Evolutionary conservation across 2,888 invertebrate genomes (phyloP), one percentile per base, ranked within the genome.

Genomic region (Noctua janthina): DNA sequence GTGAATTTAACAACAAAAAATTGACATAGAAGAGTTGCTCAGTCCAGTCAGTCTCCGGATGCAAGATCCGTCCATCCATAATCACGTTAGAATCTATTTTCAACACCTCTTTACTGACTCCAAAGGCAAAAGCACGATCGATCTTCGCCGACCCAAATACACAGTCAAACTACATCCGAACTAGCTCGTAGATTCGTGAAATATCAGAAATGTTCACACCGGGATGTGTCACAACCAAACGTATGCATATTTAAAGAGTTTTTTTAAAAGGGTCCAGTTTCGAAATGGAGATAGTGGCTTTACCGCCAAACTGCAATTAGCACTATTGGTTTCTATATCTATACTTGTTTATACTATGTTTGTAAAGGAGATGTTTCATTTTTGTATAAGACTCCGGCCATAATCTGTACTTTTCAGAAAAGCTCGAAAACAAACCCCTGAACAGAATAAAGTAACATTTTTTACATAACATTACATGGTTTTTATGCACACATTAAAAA

Each of bases 231-330:
- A 84, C 82, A 84, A 79, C 43, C n/a, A 76, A 72, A 62, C 35
- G 43, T 68, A 76, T 77, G 74, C 59, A 82, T 80, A 87, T 83
- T 87, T 83, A 70, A 83, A 71, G 71, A 79, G 79, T 49, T 81
- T 64, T 56, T 73, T 73, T 59, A 85, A 11, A 56, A 56, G 10
- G 56, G 8, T 54, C 23, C 54, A 23, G 54, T 54, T 56, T 10
- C 23, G 10, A 3, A 10, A 3, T n/a, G 23, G 11, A 23, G 3
- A 10, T 23, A 23, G 0, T 3, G 23, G 23, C 56, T 56, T 56
- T 20, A 54, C 54, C 10, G 10, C 10, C 10, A 1, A 56, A 11
- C 56, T 10, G 51, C 23, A 23, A 11, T 56, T 8, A 3, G 23
- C 23, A 11, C 23, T 54, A n/a, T 56, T 20, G 23, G 54, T 54